These are phyloP conservation scores for Parelbella ahira DNA, from an alignment of 2,888 invertebrate species.

Conservation along the genomic window DNA sequence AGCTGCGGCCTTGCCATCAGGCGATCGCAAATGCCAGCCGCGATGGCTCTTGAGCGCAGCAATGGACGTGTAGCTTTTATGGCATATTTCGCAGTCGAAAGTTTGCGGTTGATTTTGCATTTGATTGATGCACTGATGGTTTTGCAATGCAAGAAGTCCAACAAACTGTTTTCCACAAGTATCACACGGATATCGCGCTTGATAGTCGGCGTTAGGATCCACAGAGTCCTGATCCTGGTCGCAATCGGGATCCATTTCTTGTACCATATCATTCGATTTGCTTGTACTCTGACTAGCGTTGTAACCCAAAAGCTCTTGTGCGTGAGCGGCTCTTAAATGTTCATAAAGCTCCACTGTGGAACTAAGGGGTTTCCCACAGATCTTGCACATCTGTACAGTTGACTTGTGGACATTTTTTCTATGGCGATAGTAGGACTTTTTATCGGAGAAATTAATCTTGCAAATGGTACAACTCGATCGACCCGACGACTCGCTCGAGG, in stretches of 20 bases:
- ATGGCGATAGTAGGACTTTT: conserved; percentile 82
- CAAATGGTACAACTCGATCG: conserved; percentile 82
- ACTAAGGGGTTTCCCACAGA: conserved; percentile 82
- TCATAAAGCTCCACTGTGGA: conserved; percentile 83
- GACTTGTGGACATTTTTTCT: conserved; percentile 78
- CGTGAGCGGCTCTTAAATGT: conserved; percentile 81
- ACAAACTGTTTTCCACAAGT: conserved; percentile 79
- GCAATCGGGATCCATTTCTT: conserved; percentile 57
- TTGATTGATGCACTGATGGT: conserved; percentile 77
- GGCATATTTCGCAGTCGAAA: conserved; percentile 83
- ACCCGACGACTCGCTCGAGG: conserved; percentile 46
- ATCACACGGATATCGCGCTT: conserved; percentile 77
- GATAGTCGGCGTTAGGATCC: conserved; percentile 66
- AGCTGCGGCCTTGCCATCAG: conserved; percentile 75
- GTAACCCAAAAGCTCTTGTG: conserved; percentile 72
- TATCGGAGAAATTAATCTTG: conserved; percentile 80
- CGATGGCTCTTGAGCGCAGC: conserved; percentile 84
- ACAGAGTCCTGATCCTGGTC: conserved; percentile 59
- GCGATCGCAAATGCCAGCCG: conserved; percentile 84
- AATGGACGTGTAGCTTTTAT: conserved; percentile 83
- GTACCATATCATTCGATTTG: conserved; percentile 52
- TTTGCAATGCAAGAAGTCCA: conserved; percentile 72
- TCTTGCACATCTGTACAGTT: conserved; percentile 80
- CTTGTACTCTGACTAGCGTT: conserved; percentile 66
- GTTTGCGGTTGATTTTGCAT: conserved; percentile 56